A percentile compares a stretch with the other conserved stretches of the same genome.
Evolutionary conservation across 2,888 invertebrate species (phyloP).

Genomic region (Agrochola lota): DNA sequence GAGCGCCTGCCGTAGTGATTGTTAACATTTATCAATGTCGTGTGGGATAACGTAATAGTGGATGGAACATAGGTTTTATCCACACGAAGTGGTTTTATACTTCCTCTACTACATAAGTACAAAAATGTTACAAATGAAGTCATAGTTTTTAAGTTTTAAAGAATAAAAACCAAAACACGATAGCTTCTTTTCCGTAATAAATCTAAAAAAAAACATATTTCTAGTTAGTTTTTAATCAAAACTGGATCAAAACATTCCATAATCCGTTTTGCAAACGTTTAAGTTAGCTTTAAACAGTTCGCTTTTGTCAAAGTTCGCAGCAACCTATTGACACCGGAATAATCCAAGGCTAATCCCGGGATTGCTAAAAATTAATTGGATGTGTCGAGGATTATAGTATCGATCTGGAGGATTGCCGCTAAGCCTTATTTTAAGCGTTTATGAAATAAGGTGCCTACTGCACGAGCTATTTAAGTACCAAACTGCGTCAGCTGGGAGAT

Average conservation of each 20-base stretch:
- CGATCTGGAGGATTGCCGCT: slow-evolving; percentile 1
- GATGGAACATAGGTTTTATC: slow-evolving; percentile 9
- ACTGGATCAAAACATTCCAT: not conserved
- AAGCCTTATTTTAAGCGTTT: slow-evolving; percentile 15
- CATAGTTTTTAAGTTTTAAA: no score
- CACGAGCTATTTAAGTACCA: not conserved
- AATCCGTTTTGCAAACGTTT: not conserved
- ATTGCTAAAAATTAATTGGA: slow-evolving; percentile 47
- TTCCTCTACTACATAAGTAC: not conserved
- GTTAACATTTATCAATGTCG: slow-evolving; percentile 49
- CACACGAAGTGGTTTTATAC: not conserved
- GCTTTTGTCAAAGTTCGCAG: not conserved
- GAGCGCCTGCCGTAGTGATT: slow-evolving; percentile 33
- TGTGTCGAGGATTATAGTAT: slow-evolving; percentile 22
- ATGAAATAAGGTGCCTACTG: not conserved
- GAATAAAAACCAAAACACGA: no score
- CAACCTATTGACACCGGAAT: slow-evolving; percentile 9
- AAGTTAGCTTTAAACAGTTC: not conserved
- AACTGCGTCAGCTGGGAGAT: not conserved
- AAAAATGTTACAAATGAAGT: not conserved
- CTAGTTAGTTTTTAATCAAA: not conserved
- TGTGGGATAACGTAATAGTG: slow-evolving; percentile 12
- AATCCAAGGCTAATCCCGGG: slow-evolving; percentile 23
- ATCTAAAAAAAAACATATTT: no score
- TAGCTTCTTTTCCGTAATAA: not conserved